These are phyloP conservation scores for Hirtodrosophila trivittata DNA, from an alignment of 2,888 invertebrate species.

Conservation along the genomic window DNA sequence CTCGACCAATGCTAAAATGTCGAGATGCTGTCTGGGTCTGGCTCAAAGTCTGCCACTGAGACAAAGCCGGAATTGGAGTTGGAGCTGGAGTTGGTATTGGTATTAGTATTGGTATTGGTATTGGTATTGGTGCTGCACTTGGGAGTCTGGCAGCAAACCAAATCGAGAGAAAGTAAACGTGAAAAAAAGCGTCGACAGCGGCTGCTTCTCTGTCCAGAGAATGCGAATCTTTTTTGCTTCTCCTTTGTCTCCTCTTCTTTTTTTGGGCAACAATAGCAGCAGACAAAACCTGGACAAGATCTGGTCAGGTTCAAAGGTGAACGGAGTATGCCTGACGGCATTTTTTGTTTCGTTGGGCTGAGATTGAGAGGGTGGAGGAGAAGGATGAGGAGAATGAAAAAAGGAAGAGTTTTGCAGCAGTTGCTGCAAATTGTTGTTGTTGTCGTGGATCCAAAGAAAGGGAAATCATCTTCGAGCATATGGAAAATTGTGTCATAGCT, in stretches of 20 bases:
- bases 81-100: constrained; percentile 6
- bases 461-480: constrained; percentile 42
- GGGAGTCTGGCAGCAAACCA: constrained; percentile 56
- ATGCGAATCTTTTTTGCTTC: constrained; percentile 23
- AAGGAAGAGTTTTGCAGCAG: constrained; percentile 53
- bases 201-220: constrained; percentile 33
- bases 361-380: no score
- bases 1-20: constrained; percentile 67
- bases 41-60: constrained; percentile 14
- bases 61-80: constrained; percentile 6
- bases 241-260: not conserved
- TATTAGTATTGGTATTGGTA: not conserved
- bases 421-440: constrained; percentile 27
- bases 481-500: constrained; percentile 67
- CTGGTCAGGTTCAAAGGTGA: constrained; percentile 64
- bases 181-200: constrained; percentile 25
- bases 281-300: constrained; percentile 37
- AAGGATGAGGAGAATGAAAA: constrained; percentile 5
- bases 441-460: constrained; percentile 53
- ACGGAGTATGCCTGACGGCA: constrained; percentile 29
- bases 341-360: constrained; percentile 18
- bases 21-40: constrained; percentile 52
- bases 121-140: not conserved
- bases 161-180: constrained; percentile 70
- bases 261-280: constrained; percentile 28